Evolutionary conservation across 2,888 invertebrate species (phyloP).

Genomic region (Hydroisotoma schaefferi): DNA sequence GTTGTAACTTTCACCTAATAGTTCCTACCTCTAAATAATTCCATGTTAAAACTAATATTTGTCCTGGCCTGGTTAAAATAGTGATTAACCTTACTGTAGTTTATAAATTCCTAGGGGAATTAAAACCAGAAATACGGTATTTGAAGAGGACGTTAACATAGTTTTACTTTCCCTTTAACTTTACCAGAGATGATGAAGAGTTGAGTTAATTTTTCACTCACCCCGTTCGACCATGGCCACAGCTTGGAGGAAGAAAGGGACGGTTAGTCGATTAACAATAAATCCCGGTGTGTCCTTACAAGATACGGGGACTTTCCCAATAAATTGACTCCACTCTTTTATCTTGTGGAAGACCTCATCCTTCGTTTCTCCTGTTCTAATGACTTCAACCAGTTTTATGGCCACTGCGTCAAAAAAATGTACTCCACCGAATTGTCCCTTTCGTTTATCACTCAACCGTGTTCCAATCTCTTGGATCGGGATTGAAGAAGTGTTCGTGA

Average conservation of each 20-base stretch:
- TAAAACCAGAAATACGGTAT: too few relatives aligned
- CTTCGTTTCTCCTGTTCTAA: constrained; percentile 55
- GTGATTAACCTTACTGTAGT: too few relatives aligned
- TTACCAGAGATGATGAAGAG: too few relatives aligned
- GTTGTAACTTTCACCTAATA: too few relatives aligned
- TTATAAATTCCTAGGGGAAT: too few relatives aligned
- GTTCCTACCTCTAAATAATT: too few relatives aligned
- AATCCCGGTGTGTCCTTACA: constrained; percentile 61
- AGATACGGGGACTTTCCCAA: constrained; percentile 57
- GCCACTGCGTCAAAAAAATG: constrained; percentile 62
- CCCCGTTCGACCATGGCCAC: constrained; percentile 57
- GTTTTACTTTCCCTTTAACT: too few relatives aligned
- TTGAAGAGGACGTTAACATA: too few relatives aligned
- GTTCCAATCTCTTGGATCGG: constrained; percentile 56
- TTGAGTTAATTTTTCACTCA: too few relatives aligned
- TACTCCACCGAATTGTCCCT: constrained; percentile 57
- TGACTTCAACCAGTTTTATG: constrained; percentile 60
- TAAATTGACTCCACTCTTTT: constrained; percentile 55
- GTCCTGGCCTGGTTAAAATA: too few relatives aligned
- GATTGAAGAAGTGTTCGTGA: constrained; percentile 60
- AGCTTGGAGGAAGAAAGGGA: constrained; percentile 59
- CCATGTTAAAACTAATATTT: too few relatives aligned
- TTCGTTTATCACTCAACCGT: constrained; percentile 52
- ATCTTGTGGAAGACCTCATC: constrained; percentile 54
- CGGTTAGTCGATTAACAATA: constrained; percentile 59